Conservation (phyloP, 2,797 vertebrate species). For the Lagorchestes hirsutus region DNA sequence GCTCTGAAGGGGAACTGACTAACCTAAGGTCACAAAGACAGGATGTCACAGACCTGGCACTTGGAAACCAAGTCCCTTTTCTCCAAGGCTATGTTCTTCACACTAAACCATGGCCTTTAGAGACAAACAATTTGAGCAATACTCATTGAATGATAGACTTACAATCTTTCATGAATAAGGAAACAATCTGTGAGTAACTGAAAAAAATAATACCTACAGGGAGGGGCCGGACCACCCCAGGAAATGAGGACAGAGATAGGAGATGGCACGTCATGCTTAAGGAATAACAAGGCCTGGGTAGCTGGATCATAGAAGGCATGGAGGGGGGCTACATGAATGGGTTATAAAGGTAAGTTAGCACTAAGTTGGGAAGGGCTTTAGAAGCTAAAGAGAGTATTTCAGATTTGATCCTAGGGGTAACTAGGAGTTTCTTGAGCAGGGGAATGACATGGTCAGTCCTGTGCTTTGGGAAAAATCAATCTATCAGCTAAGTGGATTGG, state of each 20-base stretch:
- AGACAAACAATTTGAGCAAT: not conserved
- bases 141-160: not conserved
- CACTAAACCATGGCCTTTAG: not conserved
- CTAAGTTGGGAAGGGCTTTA: no score
- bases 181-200: not conserved
- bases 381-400: no score
- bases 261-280: not conserved
- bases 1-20: not conserved
- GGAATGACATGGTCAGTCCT: no score
- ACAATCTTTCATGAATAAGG: not conserved
- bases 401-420: no score
- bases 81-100: not conserved
- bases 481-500: no score
- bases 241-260: not conserved
- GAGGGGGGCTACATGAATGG: not conserved
- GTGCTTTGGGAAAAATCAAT: no score
- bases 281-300: no score
- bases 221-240: not conserved
- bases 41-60: not conserved
- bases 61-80: no score
- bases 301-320: not conserved
- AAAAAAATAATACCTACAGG: not conserved
- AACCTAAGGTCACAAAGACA: not conserved
- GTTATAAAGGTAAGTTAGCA: not conserved
- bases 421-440: no score